A percentile compares a stretch with the other conserved stretches of the same genome.
These are phyloP conservation scores for Chionoecetes opilio DNA, from an alignment of 1,140 invertebrate species.

Conservation along the genomic window DNA sequence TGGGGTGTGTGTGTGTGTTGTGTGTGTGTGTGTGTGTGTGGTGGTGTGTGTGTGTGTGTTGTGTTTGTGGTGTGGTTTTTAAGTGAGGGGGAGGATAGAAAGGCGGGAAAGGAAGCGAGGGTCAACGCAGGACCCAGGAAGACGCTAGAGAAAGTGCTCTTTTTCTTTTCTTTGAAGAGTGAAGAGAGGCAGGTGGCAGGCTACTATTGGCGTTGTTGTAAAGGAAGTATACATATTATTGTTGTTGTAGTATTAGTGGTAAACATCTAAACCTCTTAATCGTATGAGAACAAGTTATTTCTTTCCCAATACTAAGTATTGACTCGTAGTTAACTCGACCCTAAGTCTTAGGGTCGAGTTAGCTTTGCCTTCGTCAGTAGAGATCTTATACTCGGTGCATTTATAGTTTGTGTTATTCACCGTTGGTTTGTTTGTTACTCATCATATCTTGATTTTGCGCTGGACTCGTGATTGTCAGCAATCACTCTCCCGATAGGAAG, in stretches of 20 bases:
- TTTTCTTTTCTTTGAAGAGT: background rate
- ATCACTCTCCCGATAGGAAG: no score
- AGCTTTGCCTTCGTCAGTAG: background rate
- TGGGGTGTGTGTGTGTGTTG: no score
- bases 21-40: no score
- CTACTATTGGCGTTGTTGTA: background rate
- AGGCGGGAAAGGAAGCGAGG: background rate
- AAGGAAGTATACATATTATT: background rate
- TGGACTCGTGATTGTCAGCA: no score
- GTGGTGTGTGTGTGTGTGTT: no score
- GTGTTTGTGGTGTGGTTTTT: no score
- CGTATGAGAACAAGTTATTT: background rate
- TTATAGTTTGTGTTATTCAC: no score
- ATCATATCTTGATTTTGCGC: no score
- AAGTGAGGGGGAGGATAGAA: background rate
- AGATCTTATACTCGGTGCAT: background rate
- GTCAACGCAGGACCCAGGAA: background rate
- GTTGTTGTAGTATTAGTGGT: background rate
- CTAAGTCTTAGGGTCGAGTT: background rate
- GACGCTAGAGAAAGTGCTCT: background rate
- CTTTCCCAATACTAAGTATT: background rate
- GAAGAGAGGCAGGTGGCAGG: background rate
- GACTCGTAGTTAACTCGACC: background rate
- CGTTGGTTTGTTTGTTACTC: no score
- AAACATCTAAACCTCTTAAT: background rate